Conservation (phyloP, 1,140 invertebrate genomes). For the Drosophila sproati region DNA sequence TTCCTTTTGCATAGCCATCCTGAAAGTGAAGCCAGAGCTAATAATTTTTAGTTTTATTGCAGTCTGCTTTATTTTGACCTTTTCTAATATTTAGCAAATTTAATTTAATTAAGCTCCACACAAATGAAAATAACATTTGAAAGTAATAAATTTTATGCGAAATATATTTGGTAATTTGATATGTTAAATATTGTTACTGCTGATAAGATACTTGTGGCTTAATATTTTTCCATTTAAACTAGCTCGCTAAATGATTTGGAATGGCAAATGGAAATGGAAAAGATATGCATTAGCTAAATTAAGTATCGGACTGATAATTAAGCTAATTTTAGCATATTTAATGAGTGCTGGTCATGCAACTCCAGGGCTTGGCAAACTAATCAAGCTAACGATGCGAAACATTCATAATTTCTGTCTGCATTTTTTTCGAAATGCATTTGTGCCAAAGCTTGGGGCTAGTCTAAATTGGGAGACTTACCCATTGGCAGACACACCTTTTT, state of each 20-base stretch:
- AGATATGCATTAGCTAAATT: constrained; percentile 40
- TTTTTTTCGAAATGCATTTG: constrained; percentile 63
- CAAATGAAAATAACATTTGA: constrained; percentile 15
- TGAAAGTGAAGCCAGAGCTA: too few relatives aligned
- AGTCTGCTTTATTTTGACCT: constrained; percentile 21
- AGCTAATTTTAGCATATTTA: constrained; percentile 22
- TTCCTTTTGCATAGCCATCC: too few relatives aligned
- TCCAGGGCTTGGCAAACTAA: constrained; percentile 41
- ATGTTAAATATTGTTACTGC: constrained; percentile 22
- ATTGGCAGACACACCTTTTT: constrained; percentile 52
- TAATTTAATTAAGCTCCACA: constrained; percentile 44
- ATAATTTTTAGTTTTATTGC: not conserved
- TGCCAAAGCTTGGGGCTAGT: constrained; percentile 3
- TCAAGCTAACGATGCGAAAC: not conserved
- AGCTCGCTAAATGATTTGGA: constrained; percentile 6
- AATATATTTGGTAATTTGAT: constrained; percentile 29
- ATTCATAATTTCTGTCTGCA: constrained; percentile 43
- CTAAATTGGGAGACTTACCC: constrained; percentile 37
- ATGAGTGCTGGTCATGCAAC: constrained; percentile 53
- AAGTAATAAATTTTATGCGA: constrained; percentile 30
- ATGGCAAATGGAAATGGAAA: not conserved
- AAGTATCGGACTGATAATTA: constrained; percentile 13
- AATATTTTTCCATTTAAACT: not conserved
- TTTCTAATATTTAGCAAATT: constrained; percentile 30
- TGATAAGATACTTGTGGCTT: not conserved